phyloP scores from a whole-genome alignment of 2,113 vertebrate genomes.

The Brachirus orientalis region DNA sequence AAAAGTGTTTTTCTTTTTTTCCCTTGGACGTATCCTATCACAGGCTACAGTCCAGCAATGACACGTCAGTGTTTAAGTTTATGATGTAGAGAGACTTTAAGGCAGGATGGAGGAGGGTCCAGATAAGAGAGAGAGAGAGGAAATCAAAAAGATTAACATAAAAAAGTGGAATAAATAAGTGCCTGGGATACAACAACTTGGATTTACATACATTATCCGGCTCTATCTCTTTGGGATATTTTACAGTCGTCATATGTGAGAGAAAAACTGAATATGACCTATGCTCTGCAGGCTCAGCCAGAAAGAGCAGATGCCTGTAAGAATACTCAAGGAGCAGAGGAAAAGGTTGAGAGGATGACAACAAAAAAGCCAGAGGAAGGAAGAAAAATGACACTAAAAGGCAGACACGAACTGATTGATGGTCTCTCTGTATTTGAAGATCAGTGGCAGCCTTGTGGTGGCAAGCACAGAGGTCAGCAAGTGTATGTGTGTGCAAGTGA shows the following conservation, averaged over 20 bases:
- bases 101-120: slow-evolving; percentile 54
- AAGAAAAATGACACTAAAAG: slow-evolving; percentile 92
- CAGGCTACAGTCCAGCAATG: slow-evolving; percentile 60
- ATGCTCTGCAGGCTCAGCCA: slow-evolving; percentile 81
- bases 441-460: slow-evolving; percentile 88
- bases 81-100: slow-evolving; percentile 66
- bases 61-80: slow-evolving; percentile 66
- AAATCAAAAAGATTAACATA: slow-evolving; percentile 77
- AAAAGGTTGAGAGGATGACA: slow-evolving; percentile 73
- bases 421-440: slow-evolving; percentile 91
- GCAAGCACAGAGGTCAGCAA: slow-evolving; percentile 86
- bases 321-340: slow-evolving; percentile 86
- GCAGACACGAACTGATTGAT: slow-evolving; percentile 90
- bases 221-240: slow-evolving; percentile 80
- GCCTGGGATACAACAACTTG: slow-evolving; percentile 77
- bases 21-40: slow-evolving; percentile 44
- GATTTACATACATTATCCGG: slow-evolving; percentile 82
- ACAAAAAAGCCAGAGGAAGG: slow-evolving; percentile 68
- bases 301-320: slow-evolving; percentile 87
- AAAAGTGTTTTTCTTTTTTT: slow-evolving; percentile 14
- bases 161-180: slow-evolving; percentile 82
- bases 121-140: slow-evolving; percentile 60
- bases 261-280: slow-evolving; percentile 80
- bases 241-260: slow-evolving; percentile 71
- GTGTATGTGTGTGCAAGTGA: slow-evolving; percentile 48